Base-by-base conservation (phyloP, 2,113 vertebrate species). In the Onychostoma macrolepis region DNA sequence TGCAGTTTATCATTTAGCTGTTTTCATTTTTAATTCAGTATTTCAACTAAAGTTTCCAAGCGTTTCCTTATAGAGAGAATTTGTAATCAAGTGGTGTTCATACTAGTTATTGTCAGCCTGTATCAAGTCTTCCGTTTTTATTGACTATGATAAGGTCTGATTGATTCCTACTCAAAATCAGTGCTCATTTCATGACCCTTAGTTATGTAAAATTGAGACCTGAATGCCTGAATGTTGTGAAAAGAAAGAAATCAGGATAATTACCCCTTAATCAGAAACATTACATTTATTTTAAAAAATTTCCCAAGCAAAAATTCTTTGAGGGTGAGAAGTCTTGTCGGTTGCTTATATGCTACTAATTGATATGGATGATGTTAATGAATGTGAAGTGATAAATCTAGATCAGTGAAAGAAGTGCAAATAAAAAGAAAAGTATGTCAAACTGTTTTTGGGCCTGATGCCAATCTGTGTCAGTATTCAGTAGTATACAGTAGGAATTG, bases 191-290 rank as follows among this genome's bases (percentile, higher is more conserved):
- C 80, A 69, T 85, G 83, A 77, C 58, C 77, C 24, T n/a, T 69
- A 87, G 92, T 89, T 56, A 85, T 43, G 79, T 45, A 28, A 86
- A 89, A 88, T 86, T 80, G 85, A 89, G 77, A 88, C 76, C 81
- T 80, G 81, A 86, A 78, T 87, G 76, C 75, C 83, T 82, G 80
- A 86, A 79, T 87, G 77, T 89, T 87, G 87, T 77, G 88, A 89
- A 77, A 82, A 83, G 72, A 67, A 84, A 84, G 43, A 75, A 85
- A 87, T 87, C 45, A 87, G 87, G 74, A 84, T 90, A 87, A 89
- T 90, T 86, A 90, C 43, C 85, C 90, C 53, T 86, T 90, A 87
- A 91, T 92, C 89, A 88, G 87, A 83, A 85, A 85, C 85, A 89
- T 69, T 48, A 76, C 33, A 38, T 87, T 88, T 87, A 85, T 90